Conservation (phyloP, 2,113 vertebrate species). For the Nycticorax nycticorax region DNA sequence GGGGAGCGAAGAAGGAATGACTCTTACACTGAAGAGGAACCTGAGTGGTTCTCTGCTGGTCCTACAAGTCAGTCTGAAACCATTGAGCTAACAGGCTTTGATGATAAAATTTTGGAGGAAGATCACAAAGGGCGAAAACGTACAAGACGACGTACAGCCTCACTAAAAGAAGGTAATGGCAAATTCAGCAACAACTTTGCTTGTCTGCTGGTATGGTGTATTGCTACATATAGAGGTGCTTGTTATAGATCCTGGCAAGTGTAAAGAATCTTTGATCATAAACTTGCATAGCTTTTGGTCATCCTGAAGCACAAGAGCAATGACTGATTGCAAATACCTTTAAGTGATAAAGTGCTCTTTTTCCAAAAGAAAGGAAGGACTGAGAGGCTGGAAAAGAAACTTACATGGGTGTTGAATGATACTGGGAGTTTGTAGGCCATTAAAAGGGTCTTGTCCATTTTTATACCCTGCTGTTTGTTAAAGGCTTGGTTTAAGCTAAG, state of each 20-base stretch:
- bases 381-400: neutral
- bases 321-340: neutral
- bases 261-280: neutral
- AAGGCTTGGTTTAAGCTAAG: neutral
- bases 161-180: constrained; percentile 86
- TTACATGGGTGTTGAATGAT: neutral
- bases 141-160: constrained; percentile 82
- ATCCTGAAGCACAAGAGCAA: neutral
- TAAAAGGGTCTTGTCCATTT: neutral
- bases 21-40: constrained; percentile 96
- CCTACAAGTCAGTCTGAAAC: constrained; percentile 98
- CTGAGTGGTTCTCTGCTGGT: constrained; percentile 97
- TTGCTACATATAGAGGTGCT: neutral
- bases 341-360: neutral
- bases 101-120: constrained; percentile 94
- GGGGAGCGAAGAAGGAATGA: constrained; percentile 95
- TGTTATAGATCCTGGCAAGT: neutral
- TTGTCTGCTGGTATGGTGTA: fast-evolving
- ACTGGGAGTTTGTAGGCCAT: neutral
- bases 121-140: constrained; percentile 90
- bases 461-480: neutral
- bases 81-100: constrained; percentile 96
- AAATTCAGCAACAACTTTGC: neutral
- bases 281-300: neutral
- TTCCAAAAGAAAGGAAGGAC: neutral